A percentile compares a stretch with the other conserved stretches of the same genome.
phyloP scores from a whole-genome alignment of 2,113 vertebrate genomes.

The Cinclus cinclus region DNA sequence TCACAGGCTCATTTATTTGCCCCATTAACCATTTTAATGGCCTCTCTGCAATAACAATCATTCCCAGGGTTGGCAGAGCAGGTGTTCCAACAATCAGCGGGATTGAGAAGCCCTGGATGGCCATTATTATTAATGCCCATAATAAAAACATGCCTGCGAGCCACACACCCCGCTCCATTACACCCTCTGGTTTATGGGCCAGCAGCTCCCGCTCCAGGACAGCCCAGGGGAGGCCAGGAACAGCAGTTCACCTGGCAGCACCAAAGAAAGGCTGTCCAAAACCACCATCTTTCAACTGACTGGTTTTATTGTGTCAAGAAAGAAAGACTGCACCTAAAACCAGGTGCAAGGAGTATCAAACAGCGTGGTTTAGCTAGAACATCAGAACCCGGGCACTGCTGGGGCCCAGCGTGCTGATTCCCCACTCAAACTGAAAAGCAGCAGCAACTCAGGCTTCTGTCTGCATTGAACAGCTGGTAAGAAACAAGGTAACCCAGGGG shows the following conservation, averaged over 20 bases:
- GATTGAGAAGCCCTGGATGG: not conserved
- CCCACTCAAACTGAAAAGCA: not conserved
- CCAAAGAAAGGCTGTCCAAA: not conserved
- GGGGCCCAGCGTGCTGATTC: not conserved
- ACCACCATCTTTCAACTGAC: conserved; percentile 34
- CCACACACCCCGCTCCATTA: not conserved
- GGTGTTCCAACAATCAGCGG: not conserved
- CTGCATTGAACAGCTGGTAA: conserved; percentile 15
- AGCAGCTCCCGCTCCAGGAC: not conserved
- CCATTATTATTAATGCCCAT: not conserved
- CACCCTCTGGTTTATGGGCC: not conserved
- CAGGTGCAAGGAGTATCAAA: conserved; percentile 40
- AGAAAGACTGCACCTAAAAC: conserved; percentile 53
- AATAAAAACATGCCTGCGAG: not conserved
- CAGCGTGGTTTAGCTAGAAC: not conserved
- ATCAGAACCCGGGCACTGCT: not conserved
- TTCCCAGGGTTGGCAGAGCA: not conserved
- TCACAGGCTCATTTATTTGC: conserved; percentile 1
- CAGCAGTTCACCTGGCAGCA: not conserved
- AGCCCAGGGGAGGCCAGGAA: not conserved
- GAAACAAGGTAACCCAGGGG: conserved; percentile 33
- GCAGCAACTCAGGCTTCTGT: not conserved
- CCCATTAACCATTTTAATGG: not conserved
- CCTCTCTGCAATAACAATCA: not conserved
- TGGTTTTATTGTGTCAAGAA: conserved; percentile 71